Evolutionary conservation across 2,797 vertebrate genomes (phyloP), one percentile per base, ranked within the genome.

Genomic region (Crax fasciolata): DNA sequence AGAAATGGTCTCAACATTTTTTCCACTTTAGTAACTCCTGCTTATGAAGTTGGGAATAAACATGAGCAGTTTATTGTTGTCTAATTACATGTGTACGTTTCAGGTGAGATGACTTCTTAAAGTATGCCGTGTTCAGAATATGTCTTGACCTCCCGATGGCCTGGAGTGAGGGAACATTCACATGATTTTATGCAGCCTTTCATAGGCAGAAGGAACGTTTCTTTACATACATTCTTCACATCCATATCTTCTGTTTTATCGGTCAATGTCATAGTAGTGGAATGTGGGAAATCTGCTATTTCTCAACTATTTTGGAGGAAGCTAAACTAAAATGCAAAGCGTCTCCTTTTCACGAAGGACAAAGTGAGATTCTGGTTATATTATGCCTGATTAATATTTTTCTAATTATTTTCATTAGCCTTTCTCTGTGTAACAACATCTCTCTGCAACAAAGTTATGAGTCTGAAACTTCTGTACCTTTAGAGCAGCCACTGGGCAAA

Each of bases 201-300:
- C 68, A 11, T 30, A 57, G 62, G 52, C 77, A 70, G 83, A 35
- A 67, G 68, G 82, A 75, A 55, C 51, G 2, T 18, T 32, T 57
- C 81, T 74, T 83, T 61, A 28, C 38, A 74, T 76, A 72, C 84
- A 74, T 97, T 54, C 92, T 89, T 95, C 87, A 78, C 75, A 41
- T 57, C 63, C n/a, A 1, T 68, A 38, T 76, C 78, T 93, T 82
- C 39, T 49, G 17, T 70, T 92, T 92, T 89, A 79, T 89, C 25
- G 2, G 38, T 43, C 89, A 62, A 16, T 79, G 88, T 75, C 95
- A 77, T 10, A 46, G 49, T 30, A 61, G 4, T 67, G 88, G 91
- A 84, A 91, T 88, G 94, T 88, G 71, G 67, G 39, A n/a, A 90
- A 57, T 79, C 85, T 95, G 89, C 79, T 72, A 3, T 46, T 85